Evolutionary conservation across 2,888 invertebrate species (phyloP).

Genomic region (Rhingia campestris): DNA sequence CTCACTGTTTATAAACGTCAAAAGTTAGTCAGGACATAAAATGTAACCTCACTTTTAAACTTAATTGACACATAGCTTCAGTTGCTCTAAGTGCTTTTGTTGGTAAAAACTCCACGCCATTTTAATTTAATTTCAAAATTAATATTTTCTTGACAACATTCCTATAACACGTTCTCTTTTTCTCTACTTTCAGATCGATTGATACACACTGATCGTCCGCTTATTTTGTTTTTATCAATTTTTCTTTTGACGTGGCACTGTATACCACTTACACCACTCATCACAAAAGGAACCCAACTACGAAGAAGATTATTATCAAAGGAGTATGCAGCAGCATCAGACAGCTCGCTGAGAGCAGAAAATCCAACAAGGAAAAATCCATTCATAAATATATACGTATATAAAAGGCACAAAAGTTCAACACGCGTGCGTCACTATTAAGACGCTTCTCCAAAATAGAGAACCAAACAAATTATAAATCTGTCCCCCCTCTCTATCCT

Average conservation of each 20-base stretch:
- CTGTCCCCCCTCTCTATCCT: slow-evolving; percentile 43
- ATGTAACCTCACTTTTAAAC: too few species aligned
- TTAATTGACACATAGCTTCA: too few species aligned
- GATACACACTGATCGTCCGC: slow-evolving; percentile 37
- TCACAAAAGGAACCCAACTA: slow-evolving; percentile 25
- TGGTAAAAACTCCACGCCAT: too few species aligned
- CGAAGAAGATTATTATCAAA: slow-evolving; percentile 23
- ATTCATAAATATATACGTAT: background rate
- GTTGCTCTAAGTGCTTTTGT: too few species aligned
- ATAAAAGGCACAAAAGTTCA: slow-evolving; percentile 72
- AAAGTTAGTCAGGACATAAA: too few species aligned
- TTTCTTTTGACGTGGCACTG: slow-evolving; percentile 61
- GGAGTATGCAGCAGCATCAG: slow-evolving; percentile 57
- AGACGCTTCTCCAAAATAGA: slow-evolving; percentile 39
- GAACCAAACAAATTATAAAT: slow-evolving; percentile 32
- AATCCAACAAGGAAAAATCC: slow-evolving; percentile 25
- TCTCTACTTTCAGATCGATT: slow-evolving; percentile 63
- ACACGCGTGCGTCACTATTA: slow-evolving; percentile 45
- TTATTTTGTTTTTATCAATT: slow-evolving; percentile 28
- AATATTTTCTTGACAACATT: slow-evolving; percentile 8
- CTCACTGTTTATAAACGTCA: too few species aligned
- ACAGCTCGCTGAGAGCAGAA: slow-evolving; percentile 42
- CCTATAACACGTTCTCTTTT: slow-evolving; percentile 29
- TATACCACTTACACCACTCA: slow-evolving; percentile 68
- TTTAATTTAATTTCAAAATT: too few species aligned